phyloP scores from a whole-genome alignment of 2,888 invertebrate species.

The Protophormia terraenovae region DNA sequence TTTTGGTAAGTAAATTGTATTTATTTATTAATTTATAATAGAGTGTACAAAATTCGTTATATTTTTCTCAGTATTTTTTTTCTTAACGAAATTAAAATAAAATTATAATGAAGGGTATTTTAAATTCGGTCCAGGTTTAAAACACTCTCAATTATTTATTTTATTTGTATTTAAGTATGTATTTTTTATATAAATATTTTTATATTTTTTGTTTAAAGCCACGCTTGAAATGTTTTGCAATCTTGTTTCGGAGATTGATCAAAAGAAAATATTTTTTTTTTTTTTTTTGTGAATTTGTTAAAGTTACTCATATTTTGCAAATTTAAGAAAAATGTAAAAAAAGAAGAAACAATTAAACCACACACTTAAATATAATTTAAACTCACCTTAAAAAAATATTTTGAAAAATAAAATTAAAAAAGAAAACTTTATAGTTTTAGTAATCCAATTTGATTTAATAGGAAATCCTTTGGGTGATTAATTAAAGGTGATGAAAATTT shows the following conservation, averaged over 20 bases:
- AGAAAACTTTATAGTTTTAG: slow-evolving; percentile 1
- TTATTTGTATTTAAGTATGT: background rate
- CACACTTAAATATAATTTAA: slow-evolving; percentile 26
- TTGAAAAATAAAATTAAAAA: slow-evolving; percentile 1
- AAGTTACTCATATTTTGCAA: slow-evolving; percentile 47
- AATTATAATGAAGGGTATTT: background rate
- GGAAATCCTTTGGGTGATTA: background rate
- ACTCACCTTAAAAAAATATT: slow-evolving; percentile 51
- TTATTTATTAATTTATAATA: too few species aligned
- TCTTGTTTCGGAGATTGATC: slow-evolving; percentile 39
- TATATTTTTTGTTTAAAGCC: slow-evolving; percentile 13
- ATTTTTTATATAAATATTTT: slow-evolving; percentile 3
- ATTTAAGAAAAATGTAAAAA: slow-evolving; percentile 35
- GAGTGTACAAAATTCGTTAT: too few species aligned
- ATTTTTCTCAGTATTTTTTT: too few species aligned
- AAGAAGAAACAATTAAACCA: slow-evolving; percentile 22
- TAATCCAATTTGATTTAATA: slow-evolving; percentile 28
- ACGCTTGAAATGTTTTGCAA: slow-evolving; percentile 68
- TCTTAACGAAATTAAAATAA: background rate
- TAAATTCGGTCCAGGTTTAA: background rate
- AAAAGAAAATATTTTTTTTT: slow-evolving; percentile 36
- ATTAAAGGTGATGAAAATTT: slow-evolving; percentile 19
- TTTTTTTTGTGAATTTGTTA: slow-evolving; percentile 3
- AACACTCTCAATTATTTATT: background rate
- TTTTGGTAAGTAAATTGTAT: too few species aligned